A percentile compares a stretch with the other conserved stretches of the same genome.
These are phyloP conservation scores for Megaleporinus macrocephalus DNA, from an alignment of 2,113 vertebrate genomes.

Conservation along the genomic window DNA sequence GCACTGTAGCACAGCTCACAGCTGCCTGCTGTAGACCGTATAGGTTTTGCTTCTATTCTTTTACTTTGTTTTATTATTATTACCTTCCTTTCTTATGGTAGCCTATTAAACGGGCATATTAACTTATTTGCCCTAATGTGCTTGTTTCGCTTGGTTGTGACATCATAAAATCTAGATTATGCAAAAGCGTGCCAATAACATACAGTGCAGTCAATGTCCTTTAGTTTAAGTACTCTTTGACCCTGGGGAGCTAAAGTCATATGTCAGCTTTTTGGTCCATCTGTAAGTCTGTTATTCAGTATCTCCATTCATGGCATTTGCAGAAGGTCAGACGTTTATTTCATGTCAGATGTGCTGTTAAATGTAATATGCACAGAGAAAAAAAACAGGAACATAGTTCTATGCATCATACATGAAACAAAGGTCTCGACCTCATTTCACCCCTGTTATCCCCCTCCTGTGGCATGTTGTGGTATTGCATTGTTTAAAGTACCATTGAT, in stretches of 20 bases:
- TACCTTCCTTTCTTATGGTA: background rate
- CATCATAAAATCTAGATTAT: background rate
- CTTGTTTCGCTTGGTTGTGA: background rate
- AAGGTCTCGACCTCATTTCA: slow-evolving; percentile 34
- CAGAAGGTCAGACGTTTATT: slow-evolving; percentile 46
- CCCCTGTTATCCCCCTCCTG: background rate
- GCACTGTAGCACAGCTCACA: background rate
- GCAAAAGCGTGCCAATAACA: background rate
- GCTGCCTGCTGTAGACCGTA: background rate
- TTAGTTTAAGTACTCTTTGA: background rate
- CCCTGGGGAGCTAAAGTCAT: background rate
- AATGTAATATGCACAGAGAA: background rate
- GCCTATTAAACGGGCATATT: background rate
- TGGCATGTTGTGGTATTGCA: slow-evolving; percentile 26
- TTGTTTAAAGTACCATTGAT: background rate
- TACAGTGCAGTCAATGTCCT: background rate
- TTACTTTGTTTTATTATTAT: background rate
- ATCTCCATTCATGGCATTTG: slow-evolving; percentile 4
- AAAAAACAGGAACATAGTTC: too few relatives aligned
- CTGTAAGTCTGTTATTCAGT: background rate
- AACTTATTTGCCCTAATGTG: background rate
- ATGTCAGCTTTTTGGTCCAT: background rate
- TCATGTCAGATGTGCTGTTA: background rate
- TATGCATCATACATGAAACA: slow-evolving; percentile 26
- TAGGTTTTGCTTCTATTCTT: background rate